Conservation (phyloP, 1,140 invertebrate species). For the Pinna nobilis region DNA sequence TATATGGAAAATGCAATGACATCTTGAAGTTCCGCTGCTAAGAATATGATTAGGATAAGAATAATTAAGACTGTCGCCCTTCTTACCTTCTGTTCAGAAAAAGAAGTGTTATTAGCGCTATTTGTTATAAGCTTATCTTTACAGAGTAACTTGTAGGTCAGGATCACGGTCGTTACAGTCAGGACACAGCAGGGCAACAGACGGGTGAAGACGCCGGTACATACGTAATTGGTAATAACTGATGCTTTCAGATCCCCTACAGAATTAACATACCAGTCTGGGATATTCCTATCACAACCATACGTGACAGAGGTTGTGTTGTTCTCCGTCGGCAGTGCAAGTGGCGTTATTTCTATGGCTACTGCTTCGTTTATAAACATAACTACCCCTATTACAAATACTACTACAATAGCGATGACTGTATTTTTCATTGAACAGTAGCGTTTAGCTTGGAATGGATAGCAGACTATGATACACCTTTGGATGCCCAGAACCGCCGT, state of each 20-base stretch:
- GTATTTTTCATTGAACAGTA: slow-evolving; percentile 31
- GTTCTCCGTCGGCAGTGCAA: background rate
- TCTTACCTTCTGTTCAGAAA: slow-evolving; percentile 1
- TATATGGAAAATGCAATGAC: slow-evolving; percentile 34
- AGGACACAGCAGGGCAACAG: slow-evolving; percentile 32
- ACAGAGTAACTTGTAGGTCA: slow-evolving; percentile 10
- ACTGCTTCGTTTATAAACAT: slow-evolving; percentile 30
- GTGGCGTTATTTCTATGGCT: slow-evolving; percentile 19
- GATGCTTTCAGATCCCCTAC: slow-evolving; percentile 16
- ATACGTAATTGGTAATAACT: slow-evolving; percentile 29
- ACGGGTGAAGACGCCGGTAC: slow-evolving; percentile 22
- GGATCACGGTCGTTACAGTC: slow-evolving; percentile 12
- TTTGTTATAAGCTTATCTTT: background rate
- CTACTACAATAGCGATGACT: slow-evolving; percentile 11
- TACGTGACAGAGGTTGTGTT: background rate
- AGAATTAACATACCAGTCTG: slow-evolving; percentile 22
- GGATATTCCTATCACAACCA: slow-evolving; percentile 18
- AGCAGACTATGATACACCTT: slow-evolving; percentile 27
- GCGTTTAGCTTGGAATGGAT: slow-evolving; percentile 33
- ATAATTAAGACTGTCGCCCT: slow-evolving; percentile 27
- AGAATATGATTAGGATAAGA: slow-evolving; percentile 32
- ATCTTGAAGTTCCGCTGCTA: slow-evolving; percentile 36
- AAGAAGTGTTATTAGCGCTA: background rate
- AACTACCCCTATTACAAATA: background rate
- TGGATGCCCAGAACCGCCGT: slow-evolving; percentile 31